These are phyloP conservation scores for Tetramorium simillimum DNA, from an alignment of 1,140 invertebrate species.

Conservation along the genomic window DNA sequence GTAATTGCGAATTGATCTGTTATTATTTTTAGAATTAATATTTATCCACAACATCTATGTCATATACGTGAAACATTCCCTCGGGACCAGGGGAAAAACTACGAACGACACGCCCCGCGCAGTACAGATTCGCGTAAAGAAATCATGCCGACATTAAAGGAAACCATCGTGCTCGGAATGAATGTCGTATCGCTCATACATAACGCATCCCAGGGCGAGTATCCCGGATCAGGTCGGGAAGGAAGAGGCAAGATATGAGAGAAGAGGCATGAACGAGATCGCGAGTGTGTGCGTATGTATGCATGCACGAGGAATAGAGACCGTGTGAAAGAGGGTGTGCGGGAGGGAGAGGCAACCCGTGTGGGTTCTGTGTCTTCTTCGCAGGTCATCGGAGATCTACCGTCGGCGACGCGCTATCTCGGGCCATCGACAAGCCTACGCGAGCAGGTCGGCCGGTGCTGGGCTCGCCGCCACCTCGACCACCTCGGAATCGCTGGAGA, in stretches of 20 bases:
- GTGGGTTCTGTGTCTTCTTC: conserved; percentile 78
- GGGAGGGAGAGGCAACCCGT: conserved; percentile 67
- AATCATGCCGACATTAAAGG: not conserved
- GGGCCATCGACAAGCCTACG: conserved; percentile 62
- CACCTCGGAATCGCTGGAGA: conserved; percentile 81
- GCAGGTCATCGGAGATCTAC: conserved; percentile 79
- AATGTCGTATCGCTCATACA: conserved; percentile 1
- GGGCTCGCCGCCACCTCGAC: conserved; percentile 71
- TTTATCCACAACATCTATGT: not conserved
- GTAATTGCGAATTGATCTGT: not conserved
- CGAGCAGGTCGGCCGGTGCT: conserved; percentile 43
- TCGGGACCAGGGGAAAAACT: not conserved
- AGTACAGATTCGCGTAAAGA: not conserved
- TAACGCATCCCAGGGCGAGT: not conserved
- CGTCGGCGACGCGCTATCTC: conserved; percentile 71
- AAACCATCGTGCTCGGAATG: not conserved
- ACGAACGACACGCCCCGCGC: not conserved
- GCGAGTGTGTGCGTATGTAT: not conserved
- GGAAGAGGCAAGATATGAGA: not conserved
- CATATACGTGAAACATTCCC: not conserved
- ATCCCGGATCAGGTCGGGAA: not conserved
- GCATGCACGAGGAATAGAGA: not conserved
- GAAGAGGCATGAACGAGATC: not conserved
- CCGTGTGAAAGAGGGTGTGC: not conserved
- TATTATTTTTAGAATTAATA: not conserved